Evolutionary conservation across 1,140 invertebrate genomes (phyloP), one percentile per base, ranked within the genome.

Genomic region (Coboldia fuscipes): DNA sequence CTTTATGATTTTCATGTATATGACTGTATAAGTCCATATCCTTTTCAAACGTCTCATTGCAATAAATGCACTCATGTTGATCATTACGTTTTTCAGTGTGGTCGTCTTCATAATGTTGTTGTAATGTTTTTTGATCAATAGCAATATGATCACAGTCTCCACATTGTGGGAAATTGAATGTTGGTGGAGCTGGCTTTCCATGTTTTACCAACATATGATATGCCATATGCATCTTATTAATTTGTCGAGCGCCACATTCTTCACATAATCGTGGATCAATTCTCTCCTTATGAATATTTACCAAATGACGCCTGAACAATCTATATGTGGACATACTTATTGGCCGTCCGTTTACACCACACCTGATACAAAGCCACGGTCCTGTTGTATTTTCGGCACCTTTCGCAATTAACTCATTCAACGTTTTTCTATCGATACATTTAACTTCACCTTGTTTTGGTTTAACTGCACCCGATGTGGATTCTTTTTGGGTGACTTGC

Each of bases 121-220:
- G 20, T 60, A 65, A 36, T 51, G 66, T 37, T 52, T 59, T 44
- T 63, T 64, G 42, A 63, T 63, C 48, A 8, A 81, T 47, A 19
- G 73, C 80, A 9, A 81, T 62, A 46, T 78, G 80, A 13, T 65
- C 65, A 44, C 82, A 86, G 16, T 67, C 53, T 34, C 71, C 66
- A 49, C 82, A 85, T 46, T 81, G 78, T 0, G 58, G 79, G 62
- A 67, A 85, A 61, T 46, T 63, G 51, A 63, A 71, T 45, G 70
- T 54, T 20, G 69, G 61, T 2, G 75, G 75, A 8, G 78, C 77
- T 38, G 65, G 61, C 4, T 84, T 60, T 30, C 72, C 70, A 57
- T 88, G 82, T 45, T 79, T 79, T 3, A 71, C 75, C 38, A 77
- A 80, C 46, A 80, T 55, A 52, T 88, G 82, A 48, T 82, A 79